Evolutionary conservation across 2,888 invertebrate species (phyloP).

Genomic region (Anoplius nigerrimus): DNA sequence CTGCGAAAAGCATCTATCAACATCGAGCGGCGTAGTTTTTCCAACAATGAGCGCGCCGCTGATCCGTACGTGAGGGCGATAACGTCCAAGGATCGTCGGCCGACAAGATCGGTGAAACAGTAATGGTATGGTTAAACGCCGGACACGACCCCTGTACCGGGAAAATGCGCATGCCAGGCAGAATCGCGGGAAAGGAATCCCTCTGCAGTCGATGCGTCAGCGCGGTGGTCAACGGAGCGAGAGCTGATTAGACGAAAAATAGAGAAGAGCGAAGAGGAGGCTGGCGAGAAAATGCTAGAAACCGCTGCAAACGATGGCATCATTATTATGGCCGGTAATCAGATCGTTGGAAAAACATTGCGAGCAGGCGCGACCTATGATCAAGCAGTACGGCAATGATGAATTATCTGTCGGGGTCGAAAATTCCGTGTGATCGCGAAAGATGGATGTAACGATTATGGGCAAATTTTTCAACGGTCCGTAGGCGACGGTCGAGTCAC

Average conservation of each 20-base stretch:
- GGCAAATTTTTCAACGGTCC: too few relatives aligned
- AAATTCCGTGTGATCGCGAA: too few relatives aligned
- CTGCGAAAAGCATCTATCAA: too few relatives aligned
- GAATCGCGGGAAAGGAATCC: conserved; percentile 9
- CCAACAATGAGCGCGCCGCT: too few relatives aligned
- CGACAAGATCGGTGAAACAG: conserved; percentile 35
- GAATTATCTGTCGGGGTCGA: too few relatives aligned
- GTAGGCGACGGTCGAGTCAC: too few relatives aligned
- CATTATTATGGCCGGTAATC: too few relatives aligned
- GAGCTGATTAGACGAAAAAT: neutral
- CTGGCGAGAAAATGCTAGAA: conserved; percentile 14
- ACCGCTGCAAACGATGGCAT: neutral
- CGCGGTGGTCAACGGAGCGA: neutral
- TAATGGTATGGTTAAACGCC: conserved; percentile 44
- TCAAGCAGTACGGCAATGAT: too few relatives aligned
- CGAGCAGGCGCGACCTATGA: too few relatives aligned
- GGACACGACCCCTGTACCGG: conserved; percentile 31
- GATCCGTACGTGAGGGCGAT: conserved; percentile 12
- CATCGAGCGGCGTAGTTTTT: too few relatives aligned
- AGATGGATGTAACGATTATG: too few relatives aligned
- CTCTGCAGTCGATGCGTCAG: conserved; percentile 4
- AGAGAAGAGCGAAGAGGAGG: neutral
- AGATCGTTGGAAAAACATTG: too few relatives aligned
- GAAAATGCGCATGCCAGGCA: conserved; percentile 5
- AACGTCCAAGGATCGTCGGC: conserved; percentile 20